phyloP scores from a whole-genome alignment of 2,113 vertebrate genomes.

The Ardeotis arabs region DNA sequence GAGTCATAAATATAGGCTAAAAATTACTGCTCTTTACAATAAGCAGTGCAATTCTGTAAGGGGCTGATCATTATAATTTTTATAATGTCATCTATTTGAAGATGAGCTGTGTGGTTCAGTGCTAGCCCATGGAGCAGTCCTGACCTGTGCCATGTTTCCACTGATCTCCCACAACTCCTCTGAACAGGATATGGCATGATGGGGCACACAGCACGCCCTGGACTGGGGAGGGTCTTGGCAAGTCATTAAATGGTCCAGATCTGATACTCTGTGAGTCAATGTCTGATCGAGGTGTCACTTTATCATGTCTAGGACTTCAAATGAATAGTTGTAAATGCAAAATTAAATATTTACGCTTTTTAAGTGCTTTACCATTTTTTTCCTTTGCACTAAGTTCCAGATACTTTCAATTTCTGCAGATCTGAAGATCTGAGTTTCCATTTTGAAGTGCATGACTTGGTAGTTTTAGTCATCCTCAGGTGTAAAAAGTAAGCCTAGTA shows the following conservation, averaged over 20 bases:
- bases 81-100: not conserved
- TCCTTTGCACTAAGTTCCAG: not conserved
- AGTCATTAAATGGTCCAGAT: not conserved
- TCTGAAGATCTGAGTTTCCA: not conserved
- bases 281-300: not conserved
- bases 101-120: rapidly evolving
- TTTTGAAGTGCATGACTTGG: not conserved
- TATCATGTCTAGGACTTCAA: not conserved
- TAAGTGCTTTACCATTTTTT: not conserved
- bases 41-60: not conserved
- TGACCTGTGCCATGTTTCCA: not conserved
- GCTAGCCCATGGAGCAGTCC: not conserved
- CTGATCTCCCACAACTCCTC: not conserved
- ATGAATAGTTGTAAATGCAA: not conserved
- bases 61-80: not conserved
- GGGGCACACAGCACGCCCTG: not conserved
- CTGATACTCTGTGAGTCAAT: not conserved
- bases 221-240: not conserved
- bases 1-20: not conserved
- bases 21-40: not conserved
- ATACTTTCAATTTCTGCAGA: not conserved
- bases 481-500: not conserved
- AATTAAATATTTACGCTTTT: not conserved
- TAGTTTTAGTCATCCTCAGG: not conserved
- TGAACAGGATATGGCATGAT: rapidly evolving